A percentile compares a stretch with the other conserved stretches of the same genome.
phyloP scores from a whole-genome alignment of 1,140 invertebrate species.

The Diprion similis region DNA sequence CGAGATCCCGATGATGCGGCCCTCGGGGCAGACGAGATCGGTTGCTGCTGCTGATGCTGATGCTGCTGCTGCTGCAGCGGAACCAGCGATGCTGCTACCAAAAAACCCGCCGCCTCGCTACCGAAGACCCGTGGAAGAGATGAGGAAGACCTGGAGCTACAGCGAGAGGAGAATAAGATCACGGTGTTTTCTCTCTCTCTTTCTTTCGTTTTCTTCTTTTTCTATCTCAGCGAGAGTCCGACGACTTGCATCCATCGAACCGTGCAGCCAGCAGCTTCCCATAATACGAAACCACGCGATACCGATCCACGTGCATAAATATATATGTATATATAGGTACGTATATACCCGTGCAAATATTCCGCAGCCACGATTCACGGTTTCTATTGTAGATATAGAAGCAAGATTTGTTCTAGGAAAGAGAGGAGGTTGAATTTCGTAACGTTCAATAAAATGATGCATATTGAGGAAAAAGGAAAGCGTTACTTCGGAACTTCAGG shows the following conservation, averaged over 20 bases:
- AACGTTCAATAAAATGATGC: too few species aligned
- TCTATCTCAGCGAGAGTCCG: not conserved
- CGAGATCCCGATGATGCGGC: slow-evolving; percentile 23
- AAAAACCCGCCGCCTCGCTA: slow-evolving; percentile 56
- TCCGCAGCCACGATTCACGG: too few species aligned
- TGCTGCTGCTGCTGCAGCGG: slow-evolving; percentile 28
- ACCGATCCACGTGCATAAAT: too few species aligned
- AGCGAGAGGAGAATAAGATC: not conserved
- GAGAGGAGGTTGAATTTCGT: too few species aligned
- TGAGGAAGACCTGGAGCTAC: slow-evolving; percentile 6
- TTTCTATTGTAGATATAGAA: too few species aligned
- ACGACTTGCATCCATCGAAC: not conserved
- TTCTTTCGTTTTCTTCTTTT: too few species aligned
- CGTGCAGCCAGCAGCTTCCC: not conserved
- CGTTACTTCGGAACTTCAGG: too few species aligned
- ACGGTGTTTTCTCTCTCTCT: too few species aligned
- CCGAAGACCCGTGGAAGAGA: slow-evolving; percentile 36
- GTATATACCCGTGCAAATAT: too few species aligned
- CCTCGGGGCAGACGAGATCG: slow-evolving; percentile 39
- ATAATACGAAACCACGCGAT: not conserved
- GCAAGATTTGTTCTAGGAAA: too few species aligned
- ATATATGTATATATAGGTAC: too few species aligned
- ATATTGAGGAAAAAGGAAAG: too few species aligned
- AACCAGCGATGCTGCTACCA: slow-evolving; percentile 47
- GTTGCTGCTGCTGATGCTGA: slow-evolving; percentile 25